Evolutionary conservation across 2,888 invertebrate genomes (phyloP).

Genomic region (Coelinius sp.): DNA sequence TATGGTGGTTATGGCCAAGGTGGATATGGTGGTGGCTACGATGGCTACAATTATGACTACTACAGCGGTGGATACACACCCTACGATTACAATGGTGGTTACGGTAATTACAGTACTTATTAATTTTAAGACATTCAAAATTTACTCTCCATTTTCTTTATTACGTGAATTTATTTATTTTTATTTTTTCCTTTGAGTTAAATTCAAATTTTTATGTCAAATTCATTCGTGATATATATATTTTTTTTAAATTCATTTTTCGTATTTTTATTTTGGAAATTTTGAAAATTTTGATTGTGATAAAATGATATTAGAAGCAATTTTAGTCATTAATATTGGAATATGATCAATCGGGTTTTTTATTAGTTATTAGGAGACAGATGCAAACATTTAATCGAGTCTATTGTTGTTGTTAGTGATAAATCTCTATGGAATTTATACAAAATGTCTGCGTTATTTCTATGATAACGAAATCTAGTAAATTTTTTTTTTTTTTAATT

Average conservation of each 20-base stretch:
- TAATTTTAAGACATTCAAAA: constrained; percentile 38
- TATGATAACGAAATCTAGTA: neutral
- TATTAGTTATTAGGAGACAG: neutral
- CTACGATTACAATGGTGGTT: constrained; percentile 86
- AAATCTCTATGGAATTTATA: neutral
- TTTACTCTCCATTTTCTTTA: constrained; percentile 41
- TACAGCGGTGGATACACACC: constrained; percentile 83
- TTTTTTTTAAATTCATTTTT: no score
- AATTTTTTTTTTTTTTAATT: neutral
- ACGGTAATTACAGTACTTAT: constrained; percentile 79
- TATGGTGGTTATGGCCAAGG: constrained; percentile 72
- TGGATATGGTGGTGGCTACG: constrained; percentile 77
- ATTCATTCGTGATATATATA: neutral
- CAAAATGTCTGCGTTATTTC: neutral
- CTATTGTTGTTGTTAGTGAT: no score
- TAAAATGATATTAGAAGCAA: neutral
- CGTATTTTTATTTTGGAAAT: neutral
- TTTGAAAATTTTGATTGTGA: neutral
- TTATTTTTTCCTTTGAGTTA: constrained; percentile 10
- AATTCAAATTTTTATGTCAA: neutral
- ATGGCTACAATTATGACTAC: constrained; percentile 79
- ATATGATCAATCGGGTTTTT: neutral
- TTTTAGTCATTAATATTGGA: neutral
- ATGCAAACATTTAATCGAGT: neutral
- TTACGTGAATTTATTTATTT: constrained; percentile 38